These are phyloP conservation scores for Daktulosphaira vitifoliae DNA, from an alignment of 1,140 invertebrate genomes.

Conservation along the genomic window DNA sequence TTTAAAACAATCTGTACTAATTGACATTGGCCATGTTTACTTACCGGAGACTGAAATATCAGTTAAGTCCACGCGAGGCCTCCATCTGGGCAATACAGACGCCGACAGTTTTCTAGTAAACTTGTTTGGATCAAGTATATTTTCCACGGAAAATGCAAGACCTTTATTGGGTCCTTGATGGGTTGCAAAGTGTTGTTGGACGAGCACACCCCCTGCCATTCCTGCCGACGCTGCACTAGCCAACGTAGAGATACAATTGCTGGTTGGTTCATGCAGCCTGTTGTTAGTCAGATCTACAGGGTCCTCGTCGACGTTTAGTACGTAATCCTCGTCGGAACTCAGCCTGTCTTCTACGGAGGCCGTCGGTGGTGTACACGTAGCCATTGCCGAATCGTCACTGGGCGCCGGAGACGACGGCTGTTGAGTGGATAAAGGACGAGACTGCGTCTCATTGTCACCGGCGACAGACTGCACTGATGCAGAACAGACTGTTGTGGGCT, in stretches of 20 bases:
- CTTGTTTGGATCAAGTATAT: slow-evolving; percentile 82
- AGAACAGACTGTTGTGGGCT: background rate
- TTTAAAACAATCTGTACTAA: too few relatives aligned
- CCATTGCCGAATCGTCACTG: background rate
- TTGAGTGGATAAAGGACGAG: background rate
- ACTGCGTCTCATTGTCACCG: background rate
- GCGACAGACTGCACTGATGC: background rate
- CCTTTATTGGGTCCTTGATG: slow-evolving; percentile 43
- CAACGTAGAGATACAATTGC: background rate
- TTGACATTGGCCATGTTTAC: too few relatives aligned
- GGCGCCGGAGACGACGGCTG: background rate
- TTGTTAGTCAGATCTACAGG: slow-evolving; percentile 38
- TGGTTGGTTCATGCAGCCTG: background rate
- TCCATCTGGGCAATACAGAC: slow-evolving; percentile 46
- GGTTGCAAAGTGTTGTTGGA: slow-evolving; percentile 6
- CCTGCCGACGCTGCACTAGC: background rate
- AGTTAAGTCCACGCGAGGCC: slow-evolving; percentile 45
- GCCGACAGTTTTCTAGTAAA: slow-evolving; percentile 59
- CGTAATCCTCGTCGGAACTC: slow-evolving; percentile 21
- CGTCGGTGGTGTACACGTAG: background rate
- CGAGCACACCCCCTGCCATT: too few relatives aligned
- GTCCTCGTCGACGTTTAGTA: slow-evolving; percentile 33
- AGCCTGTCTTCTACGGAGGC: slow-evolving; percentile 2
- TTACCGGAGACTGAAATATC: slow-evolving; percentile 27
- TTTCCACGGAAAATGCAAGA: slow-evolving; percentile 80